Evolutionary conservation across 1,140 invertebrate species (phyloP), one percentile per base, ranked within the genome.

Genomic region (Rhizoglyphus robini): DNA sequence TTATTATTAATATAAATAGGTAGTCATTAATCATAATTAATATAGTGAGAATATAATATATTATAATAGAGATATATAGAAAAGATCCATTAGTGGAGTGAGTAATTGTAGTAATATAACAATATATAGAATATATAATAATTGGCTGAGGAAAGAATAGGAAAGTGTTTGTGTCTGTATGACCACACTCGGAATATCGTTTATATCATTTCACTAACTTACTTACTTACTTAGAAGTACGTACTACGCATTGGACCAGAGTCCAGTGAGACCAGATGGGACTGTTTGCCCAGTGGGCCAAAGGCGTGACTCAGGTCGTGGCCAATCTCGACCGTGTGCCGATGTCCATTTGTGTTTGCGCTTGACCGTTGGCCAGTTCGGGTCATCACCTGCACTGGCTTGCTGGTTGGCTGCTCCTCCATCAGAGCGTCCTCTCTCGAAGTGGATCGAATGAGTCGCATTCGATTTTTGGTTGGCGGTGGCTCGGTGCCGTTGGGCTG

Each of bases 391-490:
- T 5, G 1, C 27, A 23, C 4, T 60, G 58, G 3, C n/a, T 60
- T 18, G 29, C 27, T 15, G 2, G 31, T 60, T 27, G 1, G 3
- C 2, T 29, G 15, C 58, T 2, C 2, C 2, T 41, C 36, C 58
- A 34, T 34, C 36, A 1, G 58, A 29, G 27, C 13, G 3, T 51
- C 23, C 23, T 51, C 3, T 3, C 23, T 13, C 3, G 58, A 60
- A 60, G n/a, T 29, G 31, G 58, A 60, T n/a, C 58, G 58, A 23
- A 32, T 34, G 15, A 60, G 29, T 23, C 27, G 15, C 1, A 60
- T 34, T n/a, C 58, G 58, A 60, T 60, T 60, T 29, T 60, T 60
- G 27, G 51, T 54, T 25, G 31, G 23, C 51, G 51, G 8, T 15
- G 51, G 51, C 20, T 54, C 23, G 8, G 36, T 41, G 8, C 31